Percentiles rank a stretch among this genome's conserved stretches.
Conservation (phyloP, 2,888 invertebrate species). For the Aphidius colemani region DNA sequence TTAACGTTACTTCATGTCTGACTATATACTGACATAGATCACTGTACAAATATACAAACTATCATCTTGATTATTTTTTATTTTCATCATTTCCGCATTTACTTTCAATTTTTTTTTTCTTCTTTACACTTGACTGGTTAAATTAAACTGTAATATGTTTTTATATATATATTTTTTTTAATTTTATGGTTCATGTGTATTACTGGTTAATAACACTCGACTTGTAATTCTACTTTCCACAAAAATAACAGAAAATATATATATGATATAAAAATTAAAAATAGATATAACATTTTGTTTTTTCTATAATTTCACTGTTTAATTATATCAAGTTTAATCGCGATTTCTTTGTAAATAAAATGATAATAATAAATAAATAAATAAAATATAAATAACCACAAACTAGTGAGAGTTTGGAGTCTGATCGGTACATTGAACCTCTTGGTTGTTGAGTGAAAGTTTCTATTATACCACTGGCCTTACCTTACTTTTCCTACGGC, state of each 20-base stretch:
- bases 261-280: no score
- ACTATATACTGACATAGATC: background rate
- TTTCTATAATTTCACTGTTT: no score
- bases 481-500: slow-evolving; percentile 59
- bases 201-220: no score
- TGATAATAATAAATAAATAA: no score
- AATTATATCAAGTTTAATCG: no score
- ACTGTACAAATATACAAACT: background rate
- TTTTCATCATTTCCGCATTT: slow-evolving; percentile 17
- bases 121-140: background rate
- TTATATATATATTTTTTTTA: slow-evolving; percentile 8
- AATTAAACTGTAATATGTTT: no score
- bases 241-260: no score
- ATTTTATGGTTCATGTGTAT: slow-evolving; percentile 15
- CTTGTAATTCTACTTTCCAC: no score
- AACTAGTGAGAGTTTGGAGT: slow-evolving; percentile 29
- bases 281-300: no score
- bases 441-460: slow-evolving; percentile 54
- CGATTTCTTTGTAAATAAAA: no score
- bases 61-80: slow-evolving; percentile 18
- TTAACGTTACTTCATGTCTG: background rate
- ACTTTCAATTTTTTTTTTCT: slow-evolving; percentile 13
- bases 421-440: slow-evolving; percentile 56
- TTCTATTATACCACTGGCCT: slow-evolving; percentile 61
- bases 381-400: no score